A percentile compares a stretch with the other conserved stretches of the same genome.
phyloP scores from a whole-genome alignment of 2,888 invertebrate genomes.

The Mantis religiosa region DNA sequence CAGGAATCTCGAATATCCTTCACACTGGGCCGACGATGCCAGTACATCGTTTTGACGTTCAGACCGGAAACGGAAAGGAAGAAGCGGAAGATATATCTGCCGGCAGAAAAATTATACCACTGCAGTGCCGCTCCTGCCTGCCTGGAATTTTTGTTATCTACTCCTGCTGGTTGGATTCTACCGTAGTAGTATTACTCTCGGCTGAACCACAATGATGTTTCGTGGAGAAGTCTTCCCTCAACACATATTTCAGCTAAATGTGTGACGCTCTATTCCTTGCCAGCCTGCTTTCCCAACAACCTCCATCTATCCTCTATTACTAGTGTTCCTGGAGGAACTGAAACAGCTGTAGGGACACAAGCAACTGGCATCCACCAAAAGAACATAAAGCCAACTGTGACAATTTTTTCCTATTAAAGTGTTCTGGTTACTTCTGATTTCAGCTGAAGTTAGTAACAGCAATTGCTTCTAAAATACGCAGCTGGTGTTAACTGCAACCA shows the following conservation, averaged over 20 bases:
- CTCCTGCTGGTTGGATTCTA: not conserved
- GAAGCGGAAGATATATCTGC: not conserved
- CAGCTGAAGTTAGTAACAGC: too few species aligned
- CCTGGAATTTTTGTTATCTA: not conserved
- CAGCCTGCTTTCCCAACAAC: not conserved
- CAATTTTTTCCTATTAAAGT: too few species aligned
- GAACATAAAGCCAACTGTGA: too few species aligned
- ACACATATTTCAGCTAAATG: not conserved
- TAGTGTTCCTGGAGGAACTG: too few species aligned
- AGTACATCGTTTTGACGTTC: not conserved
- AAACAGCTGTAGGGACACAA: too few species aligned
- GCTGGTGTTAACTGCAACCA: too few species aligned
- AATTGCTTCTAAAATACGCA: too few species aligned
- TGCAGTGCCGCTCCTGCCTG: not conserved
- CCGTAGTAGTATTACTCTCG: not conserved
- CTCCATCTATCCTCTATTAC: not conserved
- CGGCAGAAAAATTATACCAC: not conserved
- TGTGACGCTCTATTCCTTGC: not conserved
- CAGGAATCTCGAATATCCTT: not conserved
- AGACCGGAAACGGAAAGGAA: not conserved
- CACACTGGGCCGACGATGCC: not conserved
- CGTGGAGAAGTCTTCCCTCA: too few species aligned
- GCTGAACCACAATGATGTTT: not conserved
- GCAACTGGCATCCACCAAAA: too few species aligned
- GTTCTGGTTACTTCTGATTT: too few species aligned